These are phyloP conservation scores for Volucella inflata DNA, from an alignment of 2,888 invertebrate genomes.

Conservation along the genomic window DNA sequence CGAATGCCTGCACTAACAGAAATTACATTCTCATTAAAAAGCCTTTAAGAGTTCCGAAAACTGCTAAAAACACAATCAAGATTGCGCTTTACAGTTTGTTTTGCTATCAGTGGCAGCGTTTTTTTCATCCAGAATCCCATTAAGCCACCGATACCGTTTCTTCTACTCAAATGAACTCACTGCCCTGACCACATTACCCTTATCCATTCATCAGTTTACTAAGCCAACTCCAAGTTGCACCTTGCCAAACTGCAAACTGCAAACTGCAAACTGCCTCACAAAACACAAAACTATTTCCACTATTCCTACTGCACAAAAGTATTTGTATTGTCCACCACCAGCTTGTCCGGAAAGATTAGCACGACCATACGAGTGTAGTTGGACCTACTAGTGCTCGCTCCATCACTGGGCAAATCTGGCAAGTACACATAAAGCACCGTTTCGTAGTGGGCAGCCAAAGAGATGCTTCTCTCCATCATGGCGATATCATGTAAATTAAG, in stretches of 20 bases:
- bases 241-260: constrained; percentile 40
- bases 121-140: constrained; percentile 54
- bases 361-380: constrained; percentile 6
- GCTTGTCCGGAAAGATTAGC: constrained; percentile 57
- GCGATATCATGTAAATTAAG: constrained; percentile 74
- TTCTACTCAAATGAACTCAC: constrained; percentile 17
- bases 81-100: constrained; percentile 52
- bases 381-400: constrained; percentile 6
- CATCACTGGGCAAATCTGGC: constrained; percentile 7
- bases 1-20: too few species aligned
- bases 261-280: too few species aligned
- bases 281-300: too few species aligned
- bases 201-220: constrained; percentile 57
- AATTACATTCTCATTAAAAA: constrained; percentile 19
- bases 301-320: constrained; percentile 6
- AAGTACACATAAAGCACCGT: constrained; percentile 59
- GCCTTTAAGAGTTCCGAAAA: constrained; percentile 28
- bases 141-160: constrained; percentile 35
- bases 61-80: constrained; percentile 37
- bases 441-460: constrained; percentile 59
- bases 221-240: constrained; percentile 50
- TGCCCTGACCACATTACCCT: constrained; percentile 37
- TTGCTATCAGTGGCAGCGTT: constrained; percentile 30
- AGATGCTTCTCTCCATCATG: constrained; percentile 67
- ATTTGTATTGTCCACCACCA: constrained; percentile 54